Evolutionary conservation across 2,888 invertebrate species (phyloP), one percentile per base, ranked within the genome.

Genomic region (Pristionchus exspectatus): DNA sequence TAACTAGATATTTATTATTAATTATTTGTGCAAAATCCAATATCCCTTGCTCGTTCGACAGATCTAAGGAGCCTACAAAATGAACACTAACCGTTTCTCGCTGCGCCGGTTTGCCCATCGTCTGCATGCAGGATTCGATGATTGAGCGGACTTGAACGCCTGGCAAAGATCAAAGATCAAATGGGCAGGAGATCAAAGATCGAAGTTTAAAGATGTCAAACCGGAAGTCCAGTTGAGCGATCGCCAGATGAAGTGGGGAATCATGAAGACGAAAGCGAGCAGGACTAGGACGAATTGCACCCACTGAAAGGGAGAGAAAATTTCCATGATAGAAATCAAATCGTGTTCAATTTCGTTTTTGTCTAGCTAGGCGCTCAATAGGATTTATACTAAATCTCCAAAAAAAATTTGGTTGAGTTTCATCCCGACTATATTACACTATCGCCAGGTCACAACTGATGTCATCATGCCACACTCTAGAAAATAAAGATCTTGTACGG

Each of bases 171-270:
- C 72, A 54, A 86, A 56, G 56, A 66, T 84, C 81, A 87, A 54
- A 38, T 3, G 3, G 2, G 38, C 38, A 18, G 33, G 63, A 69
- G 81, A 38, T 91, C 72, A 54, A 86, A 56, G 56, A 66, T 84
- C 21, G 50, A 12, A 54, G 74, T 30, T 54, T 30, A 54, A 74
- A 54, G 72, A 72, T 56, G 9, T 84, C 89, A 21, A n/a, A 92
- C 94, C 94, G 18, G 92, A 91, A 84, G 93, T 90, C 95, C 95
- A 95, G 90, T 95, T 95, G 91, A 95, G 91, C n/a, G 93, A 92
- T 18, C 93, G 92, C 94, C 95, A 95, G 81, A 95, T 88, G 30
- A 94, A 88, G 90, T 94, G 94, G 12, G 95, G 95, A 59, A 95
- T 44, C 89, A 92, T 93, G 91, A 95, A 94, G 86, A 93, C 92